Percentiles rank a stretch among this genome's conserved stretches.
Evolutionary conservation across 2,797 vertebrate species (phyloP).

Genomic region (Momotus momota): DNA sequence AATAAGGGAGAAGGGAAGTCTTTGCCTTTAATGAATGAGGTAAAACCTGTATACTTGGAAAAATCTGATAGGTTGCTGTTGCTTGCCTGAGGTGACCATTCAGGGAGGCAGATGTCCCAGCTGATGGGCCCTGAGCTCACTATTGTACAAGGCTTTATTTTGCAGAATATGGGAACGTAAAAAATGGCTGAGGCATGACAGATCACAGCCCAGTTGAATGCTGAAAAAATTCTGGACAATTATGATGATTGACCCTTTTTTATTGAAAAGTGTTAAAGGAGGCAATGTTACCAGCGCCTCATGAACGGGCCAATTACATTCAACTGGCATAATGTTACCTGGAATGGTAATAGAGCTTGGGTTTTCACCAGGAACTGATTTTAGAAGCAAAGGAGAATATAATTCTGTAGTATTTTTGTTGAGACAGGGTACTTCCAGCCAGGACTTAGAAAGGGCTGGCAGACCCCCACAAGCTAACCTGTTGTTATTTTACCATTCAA

Average conservation of each 20-base stretch:
- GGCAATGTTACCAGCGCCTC: not conserved
- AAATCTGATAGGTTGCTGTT: not conserved
- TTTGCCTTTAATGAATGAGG: not conserved
- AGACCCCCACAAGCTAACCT: not conserved
- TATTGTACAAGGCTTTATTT: not conserved
- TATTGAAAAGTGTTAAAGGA: not conserved
- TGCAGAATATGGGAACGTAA: not conserved
- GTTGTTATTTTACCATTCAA: not conserved
- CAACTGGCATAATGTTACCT: not conserved
- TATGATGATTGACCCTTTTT: not conserved
- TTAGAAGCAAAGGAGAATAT: not conserved
- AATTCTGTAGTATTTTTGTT: not conserved
- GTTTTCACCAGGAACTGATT: not conserved
- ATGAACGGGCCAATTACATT: fast-evolving
- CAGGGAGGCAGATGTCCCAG: not conserved
- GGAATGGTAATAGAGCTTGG: not conserved
- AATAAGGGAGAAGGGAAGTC: not conserved
- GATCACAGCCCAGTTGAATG: not conserved
- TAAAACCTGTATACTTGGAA: not conserved
- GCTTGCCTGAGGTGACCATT: not conserved
- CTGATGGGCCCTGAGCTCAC: not conserved
- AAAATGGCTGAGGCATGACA: not conserved
- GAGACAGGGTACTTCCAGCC: not conserved
- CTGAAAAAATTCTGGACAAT: not conserved
- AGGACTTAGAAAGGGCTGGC: not conserved